These are phyloP conservation scores for Hystrix brachyura DNA, from an alignment of 2,113 vertebrate genomes.

Conservation along the genomic window DNA sequence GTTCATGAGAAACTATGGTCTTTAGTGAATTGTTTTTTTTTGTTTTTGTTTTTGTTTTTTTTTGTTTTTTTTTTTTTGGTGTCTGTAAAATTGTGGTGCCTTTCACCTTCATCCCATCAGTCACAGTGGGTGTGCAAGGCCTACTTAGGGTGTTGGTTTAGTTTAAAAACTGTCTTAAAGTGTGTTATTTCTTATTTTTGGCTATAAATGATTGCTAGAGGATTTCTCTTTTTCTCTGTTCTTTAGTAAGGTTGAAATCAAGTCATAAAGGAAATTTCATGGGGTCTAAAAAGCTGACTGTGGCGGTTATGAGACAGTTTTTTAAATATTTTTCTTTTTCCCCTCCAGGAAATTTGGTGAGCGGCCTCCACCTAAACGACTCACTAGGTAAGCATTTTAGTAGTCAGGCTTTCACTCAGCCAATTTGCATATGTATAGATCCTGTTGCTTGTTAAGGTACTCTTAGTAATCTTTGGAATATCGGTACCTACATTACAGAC, in stretches of 20 bases:
- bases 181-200: constrained; percentile 48
- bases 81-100: neutral
- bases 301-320: constrained; percentile 23
- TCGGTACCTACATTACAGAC: neutral
- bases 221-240: constrained; percentile 39
- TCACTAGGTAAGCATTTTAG: constrained; percentile 94
- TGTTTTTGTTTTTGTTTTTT: too few relatives aligned
- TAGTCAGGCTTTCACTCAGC: neutral
- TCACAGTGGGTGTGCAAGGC: neutral
- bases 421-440: neutral
- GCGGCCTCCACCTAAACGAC: constrained; percentile 98
- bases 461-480: neutral
- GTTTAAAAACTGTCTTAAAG: constrained; percentile 50
- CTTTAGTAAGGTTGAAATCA: constrained; percentile 8
- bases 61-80: neutral
- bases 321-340: constrained; percentile 70
- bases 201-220: neutral
- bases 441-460: neutral
- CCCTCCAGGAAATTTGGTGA: constrained; percentile 98
- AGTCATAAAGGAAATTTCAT: neutral
- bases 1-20: neutral
- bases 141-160: neutral
- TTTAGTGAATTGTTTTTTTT: neutral
- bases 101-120: neutral
- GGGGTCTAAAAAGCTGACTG: constrained; percentile 33